phyloP scores from a whole-genome alignment of 2,113 vertebrate species.

The Pygoscelis adeliae region DNA sequence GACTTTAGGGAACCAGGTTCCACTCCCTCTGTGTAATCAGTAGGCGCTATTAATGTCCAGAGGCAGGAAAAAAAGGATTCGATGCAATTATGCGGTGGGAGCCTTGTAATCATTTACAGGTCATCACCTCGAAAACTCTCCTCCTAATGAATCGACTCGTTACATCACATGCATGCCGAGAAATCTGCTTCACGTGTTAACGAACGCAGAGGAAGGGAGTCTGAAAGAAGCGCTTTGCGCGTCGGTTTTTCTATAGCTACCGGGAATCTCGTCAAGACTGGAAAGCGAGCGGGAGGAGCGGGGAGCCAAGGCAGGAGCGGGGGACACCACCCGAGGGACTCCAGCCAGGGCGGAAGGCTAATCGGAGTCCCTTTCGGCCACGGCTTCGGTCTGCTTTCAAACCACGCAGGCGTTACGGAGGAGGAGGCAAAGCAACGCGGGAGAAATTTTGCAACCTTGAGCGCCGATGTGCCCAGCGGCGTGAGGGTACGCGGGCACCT shows the following conservation, averaged over 20 bases:
- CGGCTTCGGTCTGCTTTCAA: fast-evolving
- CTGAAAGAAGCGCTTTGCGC: fast-evolving
- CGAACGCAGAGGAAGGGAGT: background rate
- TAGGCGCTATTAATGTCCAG: constrained; percentile 9
- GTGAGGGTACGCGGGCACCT: fast-evolving
- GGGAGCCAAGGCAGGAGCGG: fast-evolving
- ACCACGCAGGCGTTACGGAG: fast-evolving
- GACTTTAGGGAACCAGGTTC: background rate
- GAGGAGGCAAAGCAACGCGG: background rate
- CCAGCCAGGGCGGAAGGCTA: no score
- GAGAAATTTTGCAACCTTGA: fast-evolving
- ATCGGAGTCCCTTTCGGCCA: background rate
- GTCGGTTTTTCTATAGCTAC: fast-evolving
- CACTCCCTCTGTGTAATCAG: constrained; percentile 2
- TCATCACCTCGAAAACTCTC: background rate
- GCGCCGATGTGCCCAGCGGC: fast-evolving
- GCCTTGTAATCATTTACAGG: constrained; percentile 26
- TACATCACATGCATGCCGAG: background rate
- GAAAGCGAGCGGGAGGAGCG: background rate
- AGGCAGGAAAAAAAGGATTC: constrained; percentile 21
- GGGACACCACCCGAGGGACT: no score
- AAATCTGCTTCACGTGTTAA: fast-evolving
- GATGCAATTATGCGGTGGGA: background rate
- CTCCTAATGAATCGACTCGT: background rate
- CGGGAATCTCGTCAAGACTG: fast-evolving